Evolutionary conservation across 1,140 invertebrate species (phyloP).

Genomic region (Calephelis nemesis): DNA sequence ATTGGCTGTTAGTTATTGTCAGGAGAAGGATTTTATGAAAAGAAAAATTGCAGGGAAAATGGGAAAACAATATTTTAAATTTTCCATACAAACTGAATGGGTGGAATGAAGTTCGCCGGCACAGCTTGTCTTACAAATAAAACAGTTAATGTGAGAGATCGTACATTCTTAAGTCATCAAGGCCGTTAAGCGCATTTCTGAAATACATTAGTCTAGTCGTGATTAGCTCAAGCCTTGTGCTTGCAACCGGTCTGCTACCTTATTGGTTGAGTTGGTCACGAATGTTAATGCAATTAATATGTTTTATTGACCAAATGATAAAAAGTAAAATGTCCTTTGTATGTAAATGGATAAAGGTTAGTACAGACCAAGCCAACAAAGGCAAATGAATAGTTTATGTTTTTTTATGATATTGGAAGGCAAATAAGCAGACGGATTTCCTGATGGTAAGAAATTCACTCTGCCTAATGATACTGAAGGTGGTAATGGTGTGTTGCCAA

Average conservation of each 20-base stretch:
- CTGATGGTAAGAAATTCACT: no score
- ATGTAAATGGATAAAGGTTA: background rate
- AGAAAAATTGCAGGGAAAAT: no score
- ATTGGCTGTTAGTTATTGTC: no score
- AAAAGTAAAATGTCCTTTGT: conserved; percentile 4
- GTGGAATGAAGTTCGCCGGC: no score
- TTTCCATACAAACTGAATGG: no score
- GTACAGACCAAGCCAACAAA: background rate
- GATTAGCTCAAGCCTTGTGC: conserved; percentile 19
- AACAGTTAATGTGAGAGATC: conserved; percentile 21
- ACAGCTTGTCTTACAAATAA: conserved; percentile 9
- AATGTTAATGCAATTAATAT: conserved; percentile 23
- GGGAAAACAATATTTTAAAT: no score
- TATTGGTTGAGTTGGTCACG: conserved; percentile 31
- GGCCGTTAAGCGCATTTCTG: conserved; percentile 14
- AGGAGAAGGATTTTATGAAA: no score
- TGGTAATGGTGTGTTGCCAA: no score
- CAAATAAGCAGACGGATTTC: no score
- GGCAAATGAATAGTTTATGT: no score
- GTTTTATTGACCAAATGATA: conserved; percentile 7
- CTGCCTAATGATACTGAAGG: no score
- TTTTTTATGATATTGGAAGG: no score
- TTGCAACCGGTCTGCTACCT: conserved; percentile 30
- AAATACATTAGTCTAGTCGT: conserved; percentile 21
- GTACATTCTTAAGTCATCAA: conserved; percentile 14